Evolutionary conservation across 53 echinoderm and acorn worm species (phyloP), one percentile per base, ranked within the genome.

Genomic region (Henricia sp.): DNA sequence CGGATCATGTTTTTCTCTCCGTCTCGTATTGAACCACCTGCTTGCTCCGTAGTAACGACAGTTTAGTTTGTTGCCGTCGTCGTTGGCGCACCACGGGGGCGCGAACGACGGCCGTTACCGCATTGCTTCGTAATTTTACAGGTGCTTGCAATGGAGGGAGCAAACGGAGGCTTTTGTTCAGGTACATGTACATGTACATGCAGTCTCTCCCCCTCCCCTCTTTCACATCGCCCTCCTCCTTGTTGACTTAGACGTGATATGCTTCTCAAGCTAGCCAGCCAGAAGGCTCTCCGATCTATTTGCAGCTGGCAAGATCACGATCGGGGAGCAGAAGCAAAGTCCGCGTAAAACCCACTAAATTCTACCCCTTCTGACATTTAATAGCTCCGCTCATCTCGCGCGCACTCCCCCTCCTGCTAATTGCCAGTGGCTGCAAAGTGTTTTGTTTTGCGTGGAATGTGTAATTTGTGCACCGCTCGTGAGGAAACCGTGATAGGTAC

Each of bases 1-100:
- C 62, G 3, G 62, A 60, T 60, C 62, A 17, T 60, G 62, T 60
- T 60, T 60, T 60, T 17, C 32, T 34, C 62, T 30, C 62, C 5
- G 9, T 32, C 32, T 60, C 32, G 3, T 73, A 42, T 73, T 73
- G 73, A 73, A 73, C 37, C 73, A 73, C 53, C 73, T 73, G 73
- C 73, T 54, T 54, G 73, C 73, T 73, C 73, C 36, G 62, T 29
- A 17, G 62, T 34, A 60, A 60, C 62, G 33, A 29, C 10, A 29
- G 62, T 30, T 27, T 4, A 60, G 62, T 60, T 32, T 29, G 62
- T 60, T 17, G 62, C 62, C 33, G 6, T 53, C 19, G 20, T 13
- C 13, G 1, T 12, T 14, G 62, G 12, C 62, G 9, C 12, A 60
- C 62, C 10, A 27, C 62, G 6, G 62, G 33, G 33, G 24, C 13